Evolutionary conservation across 2,797 vertebrate species (phyloP).

Genomic region (Pampus argenteus): DNA sequence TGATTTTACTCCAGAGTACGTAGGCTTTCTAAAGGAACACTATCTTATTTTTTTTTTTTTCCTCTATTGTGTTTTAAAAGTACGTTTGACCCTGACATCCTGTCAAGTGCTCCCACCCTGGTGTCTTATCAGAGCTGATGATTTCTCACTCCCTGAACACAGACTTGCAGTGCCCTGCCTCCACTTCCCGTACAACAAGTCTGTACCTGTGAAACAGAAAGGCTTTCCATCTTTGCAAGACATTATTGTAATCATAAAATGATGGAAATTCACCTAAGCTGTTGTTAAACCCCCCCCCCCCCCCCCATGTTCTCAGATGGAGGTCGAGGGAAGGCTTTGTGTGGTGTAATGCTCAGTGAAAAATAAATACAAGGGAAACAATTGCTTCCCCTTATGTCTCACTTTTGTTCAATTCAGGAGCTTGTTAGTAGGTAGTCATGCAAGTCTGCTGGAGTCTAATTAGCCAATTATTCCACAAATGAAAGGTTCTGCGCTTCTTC

Average conservation of each 20-base stretch:
- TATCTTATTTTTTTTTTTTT: conserved; percentile 38
- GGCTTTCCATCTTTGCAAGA: conserved; percentile 11
- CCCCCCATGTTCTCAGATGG: conserved; percentile 52
- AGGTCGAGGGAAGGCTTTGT: too few species aligned
- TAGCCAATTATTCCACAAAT: conserved; percentile 16
- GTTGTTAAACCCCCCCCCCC: conserved; percentile 68
- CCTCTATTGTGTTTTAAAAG: conserved; percentile 40
- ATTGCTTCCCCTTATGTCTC: conserved; percentile 13
- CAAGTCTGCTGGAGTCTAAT: conserved; percentile 26
- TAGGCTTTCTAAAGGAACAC: conserved; percentile 42
- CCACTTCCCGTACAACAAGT: conserved; percentile 70
- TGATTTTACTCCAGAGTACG: conserved; percentile 21
- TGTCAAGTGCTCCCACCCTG: conserved; percentile 45
- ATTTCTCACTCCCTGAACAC: conserved; percentile 37
- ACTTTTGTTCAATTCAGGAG: conserved; percentile 26
- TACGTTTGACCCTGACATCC: conserved; percentile 40
- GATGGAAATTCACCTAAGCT: conserved; percentile 57
- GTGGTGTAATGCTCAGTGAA: conserved; percentile 51
- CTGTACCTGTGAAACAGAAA: conserved; percentile 63
- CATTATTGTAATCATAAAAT: conserved; percentile 44
- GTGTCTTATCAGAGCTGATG: conserved; percentile 60
- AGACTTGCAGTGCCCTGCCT: conserved; percentile 31
- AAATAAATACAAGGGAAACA: conserved; percentile 46
- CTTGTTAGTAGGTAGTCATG: conserved; percentile 18
- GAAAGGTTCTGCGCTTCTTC: conserved; percentile 2